Percentiles rank a stretch among this genome's conserved stretches.
phyloP scores from a whole-genome alignment of 2,797 vertebrate species.

The Scleropages formosus region DNA sequence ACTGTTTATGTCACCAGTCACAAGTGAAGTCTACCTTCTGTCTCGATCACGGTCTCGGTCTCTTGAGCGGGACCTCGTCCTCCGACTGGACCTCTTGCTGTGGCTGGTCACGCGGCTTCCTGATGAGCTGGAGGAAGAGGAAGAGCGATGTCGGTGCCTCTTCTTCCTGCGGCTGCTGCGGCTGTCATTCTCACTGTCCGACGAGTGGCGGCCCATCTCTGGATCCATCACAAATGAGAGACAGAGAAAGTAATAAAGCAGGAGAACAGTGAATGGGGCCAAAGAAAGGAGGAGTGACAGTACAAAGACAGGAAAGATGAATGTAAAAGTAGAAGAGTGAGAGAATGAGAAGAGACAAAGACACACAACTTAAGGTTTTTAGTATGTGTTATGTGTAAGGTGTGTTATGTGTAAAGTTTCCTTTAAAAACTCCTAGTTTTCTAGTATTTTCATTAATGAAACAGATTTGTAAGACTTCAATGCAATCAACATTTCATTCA shows the following conservation, averaged over 20 bases:
- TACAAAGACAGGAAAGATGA: neutral
- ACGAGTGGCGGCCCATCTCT: conserved; percentile 85
- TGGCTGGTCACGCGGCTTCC: conserved; percentile 76
- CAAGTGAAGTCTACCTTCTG: conserved; percentile 47
- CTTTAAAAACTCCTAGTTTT: too few relatives aligned
- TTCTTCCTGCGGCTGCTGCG: conserved; percentile 82
- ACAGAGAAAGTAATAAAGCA: neutral
- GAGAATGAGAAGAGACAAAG: too few relatives aligned
- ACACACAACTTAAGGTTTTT: too few relatives aligned
- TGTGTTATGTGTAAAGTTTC: too few relatives aligned
- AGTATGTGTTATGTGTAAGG: too few relatives aligned
- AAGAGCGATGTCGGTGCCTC: conserved; percentile 74
- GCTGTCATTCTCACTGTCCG: conserved; percentile 86
- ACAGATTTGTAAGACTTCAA: too few relatives aligned
- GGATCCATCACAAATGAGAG: neutral
- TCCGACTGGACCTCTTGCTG: conserved; percentile 76
- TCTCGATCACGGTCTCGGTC: conserved; percentile 64
- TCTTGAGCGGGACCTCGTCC: conserved; percentile 78
- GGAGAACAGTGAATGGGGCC: neutral
- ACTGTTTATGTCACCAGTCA: too few relatives aligned
- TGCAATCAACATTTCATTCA: too few relatives aligned
- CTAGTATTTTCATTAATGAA: too few relatives aligned
- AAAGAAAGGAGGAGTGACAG: neutral
- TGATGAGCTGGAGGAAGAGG: conserved; percentile 84
- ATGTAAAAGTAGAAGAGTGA: neutral